phyloP scores from a whole-genome alignment of 2,888 invertebrate species.

The Rhabditoides inermis region DNA sequence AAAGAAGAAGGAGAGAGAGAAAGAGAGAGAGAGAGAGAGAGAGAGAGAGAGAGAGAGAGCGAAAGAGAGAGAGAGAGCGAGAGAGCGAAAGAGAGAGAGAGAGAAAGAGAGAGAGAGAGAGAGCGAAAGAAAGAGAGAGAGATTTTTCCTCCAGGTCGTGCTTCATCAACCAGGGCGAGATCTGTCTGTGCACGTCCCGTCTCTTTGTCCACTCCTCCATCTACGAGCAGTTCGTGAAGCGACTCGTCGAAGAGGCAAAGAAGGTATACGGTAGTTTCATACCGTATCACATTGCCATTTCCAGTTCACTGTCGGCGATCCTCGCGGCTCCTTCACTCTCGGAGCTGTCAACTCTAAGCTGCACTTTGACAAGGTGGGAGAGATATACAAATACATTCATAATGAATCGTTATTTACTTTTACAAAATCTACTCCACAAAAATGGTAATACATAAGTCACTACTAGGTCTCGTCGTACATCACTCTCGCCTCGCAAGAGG shows the following conservation, averaged over 20 bases:
- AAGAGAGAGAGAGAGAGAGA: too few relatives aligned
- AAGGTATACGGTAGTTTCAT: too few relatives aligned
- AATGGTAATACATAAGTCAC: too few relatives aligned
- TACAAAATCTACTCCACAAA: not conserved
- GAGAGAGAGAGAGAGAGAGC: too few relatives aligned
- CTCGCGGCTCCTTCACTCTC: conserved; percentile 36
- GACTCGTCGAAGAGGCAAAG: conserved; percentile 46
- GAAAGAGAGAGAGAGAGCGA: too few relatives aligned
- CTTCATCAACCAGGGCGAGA: conserved; percentile 60
- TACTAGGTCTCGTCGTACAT: conserved; percentile 35
- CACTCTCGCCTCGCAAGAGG: conserved; percentile 54
- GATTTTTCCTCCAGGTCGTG: conserved; percentile 53
- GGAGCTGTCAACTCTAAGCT: conserved; percentile 57
- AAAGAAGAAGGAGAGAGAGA: too few relatives aligned
- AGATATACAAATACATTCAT: not conserved
- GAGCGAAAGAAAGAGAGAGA: not conserved
- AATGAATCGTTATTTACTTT: not conserved
- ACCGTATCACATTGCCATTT: too few relatives aligned
- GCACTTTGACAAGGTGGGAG: conserved; percentile 56
- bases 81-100: too few relatives aligned
- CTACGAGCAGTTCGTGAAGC: conserved; percentile 55
- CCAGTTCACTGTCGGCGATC: conserved; percentile 38
- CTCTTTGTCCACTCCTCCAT: conserved; percentile 58
- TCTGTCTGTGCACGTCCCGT: conserved; percentile 60
- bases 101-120: too few relatives aligned